Evolutionary conservation across 2,797 vertebrate species (phyloP), one percentile per base, ranked within the genome.

Genomic region (Labroides dimidiatus): DNA sequence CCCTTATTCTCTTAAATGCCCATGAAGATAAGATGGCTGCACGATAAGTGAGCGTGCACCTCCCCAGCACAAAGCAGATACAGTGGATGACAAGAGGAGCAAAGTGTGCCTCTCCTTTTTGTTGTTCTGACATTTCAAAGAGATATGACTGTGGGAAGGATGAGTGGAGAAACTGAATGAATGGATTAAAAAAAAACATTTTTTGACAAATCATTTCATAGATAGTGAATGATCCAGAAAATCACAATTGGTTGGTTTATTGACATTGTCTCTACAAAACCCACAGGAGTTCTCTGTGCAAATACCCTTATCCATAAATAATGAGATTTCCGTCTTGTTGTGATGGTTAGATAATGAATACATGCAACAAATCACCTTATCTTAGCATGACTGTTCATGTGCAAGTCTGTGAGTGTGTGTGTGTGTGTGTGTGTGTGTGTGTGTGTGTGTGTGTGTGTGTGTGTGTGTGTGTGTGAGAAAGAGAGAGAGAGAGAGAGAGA

Each of bases 1-100:
- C 92, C 92, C 90, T 60, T 58, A 93, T 93, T 88, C 87, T 88
- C 84, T 92, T 91, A 93, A 94, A 92, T 82, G 82, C 62, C 92
- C 92, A 47, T 93, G 92, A 92, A 92, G 93, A 94, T 94, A 88
- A 93, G 90, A 90, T 82, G 83, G 68, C 67, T 75, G 88, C 5
- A 60, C 36, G 90, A 91, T 91, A 85, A 89, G 77, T 37, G 65
- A 84, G 72, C 72, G 61, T 73, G 79, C 75, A 79, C 76, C 75
- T 75, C 37, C 82, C 49, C 53, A 68, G 73, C 67, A 60, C 52
- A 67, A 43, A 50, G 69, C 47, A 88, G 87, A 88, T 84, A 69
- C 64, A 76, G 71, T 16, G 12, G 69, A 79, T 41, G 79, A 86
- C 78, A 77, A 78, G 72, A 58, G 58, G 39, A 75, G 81, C 72